phyloP scores from a whole-genome alignment of 2,113 vertebrate species.

The Turnix velox region DNA sequence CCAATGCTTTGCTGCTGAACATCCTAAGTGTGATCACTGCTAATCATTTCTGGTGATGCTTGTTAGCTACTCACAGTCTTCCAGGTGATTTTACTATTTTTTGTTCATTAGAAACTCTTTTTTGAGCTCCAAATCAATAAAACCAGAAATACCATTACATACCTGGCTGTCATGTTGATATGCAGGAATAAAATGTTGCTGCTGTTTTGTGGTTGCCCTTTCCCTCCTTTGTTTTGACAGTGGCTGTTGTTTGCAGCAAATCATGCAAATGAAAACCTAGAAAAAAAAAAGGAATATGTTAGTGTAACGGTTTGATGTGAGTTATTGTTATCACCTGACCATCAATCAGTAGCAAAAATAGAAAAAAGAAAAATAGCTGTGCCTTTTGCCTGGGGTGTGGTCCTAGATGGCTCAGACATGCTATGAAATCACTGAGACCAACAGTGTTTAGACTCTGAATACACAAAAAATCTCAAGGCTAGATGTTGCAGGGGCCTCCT shows the following conservation, averaged over 20 bases:
- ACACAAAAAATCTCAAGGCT: neutral
- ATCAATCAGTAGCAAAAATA: neutral
- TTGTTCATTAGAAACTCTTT: neutral
- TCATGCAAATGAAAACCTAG: neutral
- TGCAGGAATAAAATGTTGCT: neutral
- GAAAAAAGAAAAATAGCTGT: neutral
- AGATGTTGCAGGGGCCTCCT: neutral
- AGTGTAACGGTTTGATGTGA: neutral
- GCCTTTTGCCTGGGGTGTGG: neutral
- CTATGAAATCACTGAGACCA: rapidly evolving
- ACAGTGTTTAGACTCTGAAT: neutral
- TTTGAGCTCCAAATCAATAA: neutral
- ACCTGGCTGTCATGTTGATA: neutral
- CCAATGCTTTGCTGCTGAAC: neutral
- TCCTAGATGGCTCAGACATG: neutral
- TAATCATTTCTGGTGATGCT: neutral
- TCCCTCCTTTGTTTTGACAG: neutral
- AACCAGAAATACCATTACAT: neutral
- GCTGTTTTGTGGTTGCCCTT: rapidly evolving
- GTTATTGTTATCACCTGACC: neutral
- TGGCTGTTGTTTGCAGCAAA: neutral
- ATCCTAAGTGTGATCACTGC: neutral
- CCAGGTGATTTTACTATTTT: neutral
- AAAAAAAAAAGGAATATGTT: neutral
- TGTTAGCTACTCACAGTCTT: neutral